phyloP scores from a whole-genome alignment of 2,113 vertebrate genomes.

The Chaetodon auriga region DNA sequence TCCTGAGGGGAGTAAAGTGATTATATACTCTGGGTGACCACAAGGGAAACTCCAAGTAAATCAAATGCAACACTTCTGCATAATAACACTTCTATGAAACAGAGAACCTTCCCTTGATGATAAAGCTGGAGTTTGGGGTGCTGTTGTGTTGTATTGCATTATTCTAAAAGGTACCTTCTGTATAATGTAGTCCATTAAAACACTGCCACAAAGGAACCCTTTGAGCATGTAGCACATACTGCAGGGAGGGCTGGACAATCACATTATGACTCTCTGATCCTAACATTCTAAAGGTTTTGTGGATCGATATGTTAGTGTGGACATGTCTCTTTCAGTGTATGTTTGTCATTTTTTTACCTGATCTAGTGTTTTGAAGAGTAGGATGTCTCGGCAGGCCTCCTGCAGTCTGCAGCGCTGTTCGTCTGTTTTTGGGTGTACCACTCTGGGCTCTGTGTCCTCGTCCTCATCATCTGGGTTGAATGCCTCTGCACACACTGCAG shows the following conservation, averaged over 20 bases:
- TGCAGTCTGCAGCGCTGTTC: constrained; percentile 96
- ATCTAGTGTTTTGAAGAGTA: constrained; percentile 98
- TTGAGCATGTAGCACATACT: neutral
- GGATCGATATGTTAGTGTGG: neutral
- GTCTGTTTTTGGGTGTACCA: constrained; percentile 98
- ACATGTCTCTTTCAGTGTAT: neutral
- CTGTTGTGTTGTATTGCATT: neutral
- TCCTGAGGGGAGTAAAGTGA: neutral
- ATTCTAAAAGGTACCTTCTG: neutral
- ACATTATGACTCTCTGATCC: neutral
- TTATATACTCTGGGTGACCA: neutral
- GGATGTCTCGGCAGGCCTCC: constrained; percentile 97
- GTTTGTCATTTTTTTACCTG: constrained; percentile 85
- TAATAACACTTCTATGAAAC: neutral
- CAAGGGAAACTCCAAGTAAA: neutral
- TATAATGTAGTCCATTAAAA: neutral
- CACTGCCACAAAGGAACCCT: neutral
- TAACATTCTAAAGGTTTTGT: neutral
- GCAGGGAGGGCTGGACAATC: neutral
- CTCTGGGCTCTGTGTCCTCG: constrained; percentile 95
- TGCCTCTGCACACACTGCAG: constrained; percentile 94
- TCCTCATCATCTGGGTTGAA: constrained; percentile 98
- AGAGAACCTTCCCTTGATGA: too few relatives aligned
- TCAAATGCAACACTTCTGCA: neutral
- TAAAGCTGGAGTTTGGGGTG: neutral